These are phyloP conservation scores for Anas platyrhynchos DNA, from an alignment of 2,113 vertebrate genomes.

Conservation along the genomic window DNA sequence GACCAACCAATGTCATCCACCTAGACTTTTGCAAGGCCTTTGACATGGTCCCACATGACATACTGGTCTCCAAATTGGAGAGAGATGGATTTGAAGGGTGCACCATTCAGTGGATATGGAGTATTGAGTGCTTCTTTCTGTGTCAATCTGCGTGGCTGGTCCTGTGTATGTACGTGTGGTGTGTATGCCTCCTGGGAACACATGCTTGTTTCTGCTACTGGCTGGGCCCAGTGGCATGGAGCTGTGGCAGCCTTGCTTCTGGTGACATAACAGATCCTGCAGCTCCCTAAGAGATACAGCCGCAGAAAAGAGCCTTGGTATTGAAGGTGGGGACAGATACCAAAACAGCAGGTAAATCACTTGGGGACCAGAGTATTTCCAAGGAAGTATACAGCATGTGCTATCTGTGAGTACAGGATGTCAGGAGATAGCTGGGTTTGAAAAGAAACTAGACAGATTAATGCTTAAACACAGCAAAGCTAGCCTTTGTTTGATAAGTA, in stretches of 20 bases:
- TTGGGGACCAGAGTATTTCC: not conserved
- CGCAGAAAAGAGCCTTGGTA: not conserved
- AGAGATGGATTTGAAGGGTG: too few relatives aligned
- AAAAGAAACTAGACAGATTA: not conserved
- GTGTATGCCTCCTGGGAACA: not conserved
- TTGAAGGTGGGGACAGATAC: not conserved
- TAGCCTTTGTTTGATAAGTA: not conserved
- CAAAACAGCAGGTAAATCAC: not conserved
- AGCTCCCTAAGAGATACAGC: fast-evolving
- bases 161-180: not conserved
- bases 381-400: not conserved
- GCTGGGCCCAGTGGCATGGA: not conserved
- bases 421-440: not conserved
- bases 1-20: too few relatives aligned
- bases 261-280: not conserved
- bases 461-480: not conserved
- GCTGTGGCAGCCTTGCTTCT: not conserved
- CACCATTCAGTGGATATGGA: too few relatives aligned
- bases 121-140: too few relatives aligned
- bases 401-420: not conserved
- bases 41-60: too few relatives aligned
- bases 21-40: too few relatives aligned
- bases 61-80: too few relatives aligned
- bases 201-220: not conserved
- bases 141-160: too few relatives aligned